phyloP scores from a whole-genome alignment of 35 echinoderm and acorn worm species.

The Lytechinus pictus region DNA sequence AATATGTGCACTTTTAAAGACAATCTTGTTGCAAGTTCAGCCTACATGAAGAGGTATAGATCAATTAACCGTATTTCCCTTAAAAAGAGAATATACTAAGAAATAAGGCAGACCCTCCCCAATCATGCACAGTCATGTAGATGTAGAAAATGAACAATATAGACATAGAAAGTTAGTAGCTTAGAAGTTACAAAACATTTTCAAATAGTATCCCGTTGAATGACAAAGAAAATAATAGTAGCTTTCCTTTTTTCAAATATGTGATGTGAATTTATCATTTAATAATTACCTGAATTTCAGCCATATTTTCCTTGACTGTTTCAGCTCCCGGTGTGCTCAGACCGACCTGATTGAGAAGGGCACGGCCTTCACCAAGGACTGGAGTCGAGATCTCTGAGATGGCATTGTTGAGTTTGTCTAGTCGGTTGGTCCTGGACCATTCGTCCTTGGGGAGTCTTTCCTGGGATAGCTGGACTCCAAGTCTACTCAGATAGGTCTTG shows the following conservation, averaged over 20 bases:
- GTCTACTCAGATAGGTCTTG: constrained; percentile 73
- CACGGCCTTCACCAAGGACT: constrained; percentile 70
- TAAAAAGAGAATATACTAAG: too few species aligned
- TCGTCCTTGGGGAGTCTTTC: constrained; percentile 77
- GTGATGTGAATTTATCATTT: not conserved
- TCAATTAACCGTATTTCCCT: too few species aligned
- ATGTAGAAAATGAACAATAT: too few species aligned
- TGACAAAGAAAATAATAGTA: too few species aligned
- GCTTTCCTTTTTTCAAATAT: not conserved
- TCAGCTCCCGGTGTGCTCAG: constrained; percentile 60
- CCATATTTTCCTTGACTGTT: constrained; percentile 66
- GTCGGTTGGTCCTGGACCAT: constrained; percentile 51
- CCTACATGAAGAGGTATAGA: too few species aligned
- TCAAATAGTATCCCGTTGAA: too few species aligned
- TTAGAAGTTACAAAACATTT: too few species aligned
- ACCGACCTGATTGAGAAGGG: constrained; percentile 72
- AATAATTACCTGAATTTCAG: constrained; percentile 68
- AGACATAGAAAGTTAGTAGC: too few species aligned
- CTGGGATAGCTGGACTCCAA: constrained; percentile 76
- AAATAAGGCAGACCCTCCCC: too few species aligned
- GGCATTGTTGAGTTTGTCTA: constrained; percentile 72
- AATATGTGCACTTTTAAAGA: too few species aligned
- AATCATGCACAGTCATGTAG: too few species aligned
- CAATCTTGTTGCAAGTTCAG: too few species aligned
- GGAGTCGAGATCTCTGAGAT: constrained; percentile 86